Evolutionary conservation across 2,888 invertebrate genomes (phyloP).

Genomic region (Dinocampus coccinellae): DNA sequence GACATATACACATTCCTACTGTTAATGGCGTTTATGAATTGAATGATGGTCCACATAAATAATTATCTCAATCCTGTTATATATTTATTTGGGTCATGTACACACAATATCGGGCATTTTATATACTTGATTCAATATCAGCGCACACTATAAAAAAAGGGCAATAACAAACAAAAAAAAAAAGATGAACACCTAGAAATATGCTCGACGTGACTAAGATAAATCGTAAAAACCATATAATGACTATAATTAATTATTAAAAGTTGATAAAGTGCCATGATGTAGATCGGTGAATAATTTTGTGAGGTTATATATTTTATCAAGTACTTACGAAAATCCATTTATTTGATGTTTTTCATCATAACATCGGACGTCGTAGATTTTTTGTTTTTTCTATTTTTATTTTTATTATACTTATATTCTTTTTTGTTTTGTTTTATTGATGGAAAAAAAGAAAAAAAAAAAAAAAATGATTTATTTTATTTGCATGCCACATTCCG

Average conservation of each 20-base stretch:
- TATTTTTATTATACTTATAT: background rate
- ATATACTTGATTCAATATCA: background rate
- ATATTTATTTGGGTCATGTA: constrained; percentile 13
- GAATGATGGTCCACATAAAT: background rate
- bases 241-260: constrained; percentile 31
- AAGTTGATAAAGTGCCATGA: constrained; percentile 35
- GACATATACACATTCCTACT: constrained; percentile 47
- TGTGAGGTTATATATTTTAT: constrained; percentile 31
- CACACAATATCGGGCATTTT: constrained; percentile 17
- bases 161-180: background rate
- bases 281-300: constrained; percentile 58
- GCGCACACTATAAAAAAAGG: background rate
- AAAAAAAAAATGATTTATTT: constrained; percentile 25
- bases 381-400: background rate
- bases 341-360: background rate
- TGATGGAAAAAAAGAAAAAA: too few species aligned
- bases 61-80: background rate
- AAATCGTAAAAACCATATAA: constrained; percentile 16
- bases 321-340: constrained; percentile 38
- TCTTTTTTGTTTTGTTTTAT: too few species aligned
- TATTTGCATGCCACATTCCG: constrained; percentile 50
- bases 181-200: background rate
- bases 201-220: background rate
- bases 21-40: constrained; percentile 27
- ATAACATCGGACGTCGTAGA: constrained; percentile 29